These are phyloP conservation scores for Micrasema longulum DNA, from an alignment of 1,140 invertebrate genomes.

Conservation along the genomic window DNA sequence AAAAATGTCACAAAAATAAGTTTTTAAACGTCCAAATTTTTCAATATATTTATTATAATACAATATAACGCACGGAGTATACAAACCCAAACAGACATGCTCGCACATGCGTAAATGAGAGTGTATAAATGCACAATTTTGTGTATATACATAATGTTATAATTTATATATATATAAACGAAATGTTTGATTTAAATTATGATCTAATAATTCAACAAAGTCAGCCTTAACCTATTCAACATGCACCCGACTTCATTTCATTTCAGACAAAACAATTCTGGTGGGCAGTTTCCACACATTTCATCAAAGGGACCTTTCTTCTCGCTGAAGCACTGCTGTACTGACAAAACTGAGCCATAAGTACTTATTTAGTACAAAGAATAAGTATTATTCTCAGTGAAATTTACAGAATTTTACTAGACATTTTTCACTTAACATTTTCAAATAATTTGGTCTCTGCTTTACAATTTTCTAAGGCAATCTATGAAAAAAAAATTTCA, in stretches of 20 bases:
- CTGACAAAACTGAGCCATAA: no score
- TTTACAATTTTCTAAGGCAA: no score
- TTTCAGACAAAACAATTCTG: slow-evolving; percentile 39
- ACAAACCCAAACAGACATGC: slow-evolving; percentile 22
- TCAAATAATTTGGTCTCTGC: no score
- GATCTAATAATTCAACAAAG: slow-evolving; percentile 44
- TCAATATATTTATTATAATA: slow-evolving; percentile 24
- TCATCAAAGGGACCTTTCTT: background rate
- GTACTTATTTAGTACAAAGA: no score
- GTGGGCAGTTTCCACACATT: no score
- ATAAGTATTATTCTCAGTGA: no score
- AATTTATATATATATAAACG: background rate
- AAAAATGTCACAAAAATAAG: slow-evolving; percentile 36
- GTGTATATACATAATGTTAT: slow-evolving; percentile 12
- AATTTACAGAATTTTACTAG: no score
- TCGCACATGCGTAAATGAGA: slow-evolving; percentile 22
- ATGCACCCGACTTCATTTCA: slow-evolving; percentile 40
- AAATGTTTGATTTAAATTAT: slow-evolving; percentile 22
- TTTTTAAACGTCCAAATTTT: slow-evolving; percentile 26
- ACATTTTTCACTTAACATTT: no score
- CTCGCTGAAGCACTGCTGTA: background rate
- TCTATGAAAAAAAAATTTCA: no score
- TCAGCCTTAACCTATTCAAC: slow-evolving; percentile 44
- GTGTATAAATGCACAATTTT: slow-evolving; percentile 27
- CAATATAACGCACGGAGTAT: slow-evolving; percentile 5